Base-by-base conservation (phyloP, 2,888 invertebrate species). In the Rhingia rostrata region DNA sequence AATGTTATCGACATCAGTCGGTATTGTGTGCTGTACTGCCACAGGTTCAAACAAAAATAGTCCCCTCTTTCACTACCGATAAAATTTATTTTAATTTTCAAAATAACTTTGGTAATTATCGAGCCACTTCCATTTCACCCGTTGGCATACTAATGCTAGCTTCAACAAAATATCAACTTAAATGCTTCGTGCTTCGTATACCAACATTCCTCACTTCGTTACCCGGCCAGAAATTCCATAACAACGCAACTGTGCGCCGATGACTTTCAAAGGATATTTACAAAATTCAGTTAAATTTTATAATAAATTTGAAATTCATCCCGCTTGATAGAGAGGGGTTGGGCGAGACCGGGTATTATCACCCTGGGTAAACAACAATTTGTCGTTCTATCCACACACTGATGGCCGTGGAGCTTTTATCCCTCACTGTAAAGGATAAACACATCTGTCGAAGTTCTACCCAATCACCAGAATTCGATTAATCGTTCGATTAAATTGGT, bases 331-430 rank as follows among this genome's bases (percentile, higher is more conserved):
- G 6, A 33, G 22, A 22, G 1, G 22, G 22, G 22, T 22, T 58
- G 10, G 56, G 33, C 3, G 43, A 22, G 53, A 72, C 37, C 70
- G 75, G 81, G 58, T 81, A 81, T 81, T 75, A 81, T 64, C 75
- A 75, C 70, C 75, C 81, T 72, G 54, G 70, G 64, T 75, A 81
- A 81, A 81, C 75, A 81, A 58, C 60, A 81, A 81, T 81, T 81
- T 81, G 81, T 81, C 81, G 81, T 69, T 39, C 37, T 45, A 75
- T 81, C 53, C 54, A 54, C 41, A 61, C 30, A 67, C 43, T 9
- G 14, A 32, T 14, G 37, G 60, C 6, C 30, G 9, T 5, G 10
- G 12, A 5, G 63, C 32, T 10, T 43, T 66, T 14, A 66, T 30
- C 32, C 14, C n/a, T 22, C 12, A 10, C 47, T 61, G 41, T 5